Percentiles rank a stretch among this genome's conserved stretches.
These are phyloP conservation scores for Chaenocephalus aceratus DNA, from an alignment of 2,113 vertebrate genomes.

Conservation along the genomic window DNA sequence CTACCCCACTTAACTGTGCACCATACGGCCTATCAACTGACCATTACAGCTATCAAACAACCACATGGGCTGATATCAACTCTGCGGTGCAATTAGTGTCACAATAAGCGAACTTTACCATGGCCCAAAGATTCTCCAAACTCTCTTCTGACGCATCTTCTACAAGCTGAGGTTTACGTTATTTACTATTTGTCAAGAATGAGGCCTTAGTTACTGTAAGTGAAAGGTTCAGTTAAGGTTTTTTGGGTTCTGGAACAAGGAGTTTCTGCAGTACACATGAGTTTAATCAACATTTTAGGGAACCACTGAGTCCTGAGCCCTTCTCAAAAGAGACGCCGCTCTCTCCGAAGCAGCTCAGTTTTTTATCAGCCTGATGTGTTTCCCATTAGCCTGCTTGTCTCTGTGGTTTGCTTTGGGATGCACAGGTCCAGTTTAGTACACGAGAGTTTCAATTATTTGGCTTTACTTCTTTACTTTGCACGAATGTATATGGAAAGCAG, in stretches of 20 bases:
- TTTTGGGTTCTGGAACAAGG: conserved; percentile 73
- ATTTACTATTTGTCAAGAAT: conserved; percentile 66
- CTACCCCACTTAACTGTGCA: conserved; percentile 47
- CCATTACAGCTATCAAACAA: conserved; percentile 59
- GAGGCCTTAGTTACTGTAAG: conserved; percentile 44
- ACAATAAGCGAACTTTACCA: conserved; percentile 52
- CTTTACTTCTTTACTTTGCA: conserved; percentile 68
- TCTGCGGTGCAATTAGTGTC: conserved; percentile 64
- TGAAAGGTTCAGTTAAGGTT: conserved; percentile 77
- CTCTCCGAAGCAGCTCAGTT: conserved; percentile 52
- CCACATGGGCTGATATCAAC: conserved; percentile 58
- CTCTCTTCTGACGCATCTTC: conserved; percentile 40
- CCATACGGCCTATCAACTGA: conserved; percentile 41
- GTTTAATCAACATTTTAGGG: conserved; percentile 79
- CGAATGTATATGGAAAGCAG: conserved; percentile 73
- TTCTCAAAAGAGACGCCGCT: conserved; percentile 54
- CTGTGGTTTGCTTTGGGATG: conserved; percentile 69
- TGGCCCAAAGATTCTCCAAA: conserved; percentile 44
- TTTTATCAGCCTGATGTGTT: conserved; percentile 79
- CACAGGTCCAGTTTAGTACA: conserved; percentile 71
- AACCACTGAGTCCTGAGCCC: conserved; percentile 66
- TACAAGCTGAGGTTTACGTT: conserved; percentile 62
- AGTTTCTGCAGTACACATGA: conserved; percentile 75
- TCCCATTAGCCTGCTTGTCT: conserved; percentile 76
- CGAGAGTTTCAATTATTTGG: conserved; percentile 72